Evolutionary conservation across 2,113 vertebrate species (phyloP).

Genomic region (Empidonax alnorum): DNA sequence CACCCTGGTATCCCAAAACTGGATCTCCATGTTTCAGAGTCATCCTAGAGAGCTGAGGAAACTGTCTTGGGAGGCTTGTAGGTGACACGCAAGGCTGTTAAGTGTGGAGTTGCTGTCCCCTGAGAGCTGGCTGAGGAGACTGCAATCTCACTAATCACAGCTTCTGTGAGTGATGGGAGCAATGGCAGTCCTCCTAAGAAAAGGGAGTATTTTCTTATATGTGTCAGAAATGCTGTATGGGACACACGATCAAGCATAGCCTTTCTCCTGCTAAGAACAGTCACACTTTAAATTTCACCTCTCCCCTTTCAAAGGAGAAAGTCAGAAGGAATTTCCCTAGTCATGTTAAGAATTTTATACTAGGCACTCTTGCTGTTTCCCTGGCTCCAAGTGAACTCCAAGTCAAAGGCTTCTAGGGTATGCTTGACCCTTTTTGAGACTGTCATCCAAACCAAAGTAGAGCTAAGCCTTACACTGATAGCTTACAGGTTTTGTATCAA

Average conservation of each 20-base stretch:
- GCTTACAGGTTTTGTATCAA: neutral
- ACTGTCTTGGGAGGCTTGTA: neutral
- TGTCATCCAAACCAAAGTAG: neutral
- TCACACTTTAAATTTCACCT: neutral
- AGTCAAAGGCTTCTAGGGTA: neutral
- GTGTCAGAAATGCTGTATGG: neutral
- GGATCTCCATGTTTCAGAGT: neutral
- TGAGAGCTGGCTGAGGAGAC: neutral
- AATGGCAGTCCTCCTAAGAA: neutral
- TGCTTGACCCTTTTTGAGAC: neutral
- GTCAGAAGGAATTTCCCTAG: neutral
- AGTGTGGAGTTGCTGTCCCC: neutral
- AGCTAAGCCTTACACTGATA: neutral
- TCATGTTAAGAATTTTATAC: neutral
- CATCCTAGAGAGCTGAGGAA: neutral
- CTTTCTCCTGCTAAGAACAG: neutral
- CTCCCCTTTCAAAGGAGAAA: neutral
- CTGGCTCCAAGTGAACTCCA: neutral
- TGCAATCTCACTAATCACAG: neutral
- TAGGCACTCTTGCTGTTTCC: neutral
- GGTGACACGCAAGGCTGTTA: fast-evolving
- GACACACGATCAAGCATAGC: neutral
- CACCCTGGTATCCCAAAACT: neutral
- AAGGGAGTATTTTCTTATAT: neutral
- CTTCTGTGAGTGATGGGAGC: neutral